phyloP scores from a whole-genome alignment of 2,888 invertebrate genomes.

The Temnothorax ravouxi region DNA sequence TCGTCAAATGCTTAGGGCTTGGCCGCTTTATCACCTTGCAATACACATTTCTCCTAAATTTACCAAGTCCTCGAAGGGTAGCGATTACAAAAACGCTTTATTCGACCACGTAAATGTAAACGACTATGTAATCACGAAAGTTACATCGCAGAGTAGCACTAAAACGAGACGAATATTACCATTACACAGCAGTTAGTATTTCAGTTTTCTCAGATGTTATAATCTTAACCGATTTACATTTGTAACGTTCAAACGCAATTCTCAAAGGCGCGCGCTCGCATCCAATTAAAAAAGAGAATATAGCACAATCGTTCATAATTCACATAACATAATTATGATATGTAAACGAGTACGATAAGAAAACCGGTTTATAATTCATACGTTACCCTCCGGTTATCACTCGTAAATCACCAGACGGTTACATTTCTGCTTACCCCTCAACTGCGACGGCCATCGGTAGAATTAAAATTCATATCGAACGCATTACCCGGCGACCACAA shows the following conservation, averaged over 20 bases:
- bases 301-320: conserved; percentile 1
- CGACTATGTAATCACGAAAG: not conserved
- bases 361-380: conserved; percentile 18
- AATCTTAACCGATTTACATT: not conserved
- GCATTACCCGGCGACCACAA: conserved; percentile 20
- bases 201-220: not conserved
- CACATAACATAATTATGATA: conserved; percentile 2
- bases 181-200: not conserved
- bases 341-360: conserved; percentile 36
- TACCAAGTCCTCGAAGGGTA: not conserved
- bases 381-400: conserved; percentile 16
- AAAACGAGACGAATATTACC: not conserved
- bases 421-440: not conserved
- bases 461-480: conserved; percentile 38
- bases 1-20: conserved; percentile 30
- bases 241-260: not conserved
- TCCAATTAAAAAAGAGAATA: not conserved
- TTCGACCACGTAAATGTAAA: not conserved
- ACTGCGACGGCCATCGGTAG: not conserved
- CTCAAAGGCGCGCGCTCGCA: not conserved
- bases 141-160: not conserved
- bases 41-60: conserved; percentile 8
- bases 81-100: not conserved
- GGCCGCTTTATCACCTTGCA: conserved; percentile 1
- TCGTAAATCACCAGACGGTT: conserved; percentile 26